These are phyloP conservation scores for Redunca redunca DNA, from an alignment of 2,113 vertebrate species.

Conservation along the genomic window DNA sequence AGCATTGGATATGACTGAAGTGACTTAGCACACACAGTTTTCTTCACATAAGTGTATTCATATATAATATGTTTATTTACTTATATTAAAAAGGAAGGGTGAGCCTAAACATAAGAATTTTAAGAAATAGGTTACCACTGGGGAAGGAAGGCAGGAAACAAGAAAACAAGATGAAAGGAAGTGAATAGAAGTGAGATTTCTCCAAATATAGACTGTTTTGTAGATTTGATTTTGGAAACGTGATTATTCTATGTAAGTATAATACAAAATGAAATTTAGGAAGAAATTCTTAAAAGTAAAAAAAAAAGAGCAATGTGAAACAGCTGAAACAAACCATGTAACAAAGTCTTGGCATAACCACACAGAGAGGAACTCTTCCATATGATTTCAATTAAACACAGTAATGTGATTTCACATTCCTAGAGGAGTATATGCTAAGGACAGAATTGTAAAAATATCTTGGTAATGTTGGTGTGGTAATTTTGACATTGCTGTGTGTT, in stretches of 20 bases:
- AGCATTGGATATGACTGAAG: background rate
- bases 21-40: background rate
- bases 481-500: conserved; percentile 7
- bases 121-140: background rate
- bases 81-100: background rate
- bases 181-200: background rate
- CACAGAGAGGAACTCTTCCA: background rate
- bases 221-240: background rate
- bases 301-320: background rate
- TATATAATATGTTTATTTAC: background rate
- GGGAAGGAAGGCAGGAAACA: background rate
- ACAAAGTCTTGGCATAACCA: background rate
- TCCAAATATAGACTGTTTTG: background rate
- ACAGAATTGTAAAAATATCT: conserved; percentile 9
- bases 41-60: background rate
- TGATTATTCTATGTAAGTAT: conserved; percentile 19
- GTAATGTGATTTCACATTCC: conserved; percentile 29
- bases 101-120: background rate
- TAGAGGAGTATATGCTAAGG: conserved; percentile 10
- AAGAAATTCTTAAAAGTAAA: background rate
- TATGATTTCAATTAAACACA: conserved; percentile 22
- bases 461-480: background rate
- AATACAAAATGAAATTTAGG: conserved; percentile 21
- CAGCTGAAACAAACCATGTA: conserved; percentile 11
- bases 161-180: background rate